A percentile compares a stretch with the other conserved stretches of the same genome.
These are phyloP conservation scores for Drosophila santomea DNA, from an alignment of 1,140 invertebrate species.

Conservation along the genomic window DNA sequence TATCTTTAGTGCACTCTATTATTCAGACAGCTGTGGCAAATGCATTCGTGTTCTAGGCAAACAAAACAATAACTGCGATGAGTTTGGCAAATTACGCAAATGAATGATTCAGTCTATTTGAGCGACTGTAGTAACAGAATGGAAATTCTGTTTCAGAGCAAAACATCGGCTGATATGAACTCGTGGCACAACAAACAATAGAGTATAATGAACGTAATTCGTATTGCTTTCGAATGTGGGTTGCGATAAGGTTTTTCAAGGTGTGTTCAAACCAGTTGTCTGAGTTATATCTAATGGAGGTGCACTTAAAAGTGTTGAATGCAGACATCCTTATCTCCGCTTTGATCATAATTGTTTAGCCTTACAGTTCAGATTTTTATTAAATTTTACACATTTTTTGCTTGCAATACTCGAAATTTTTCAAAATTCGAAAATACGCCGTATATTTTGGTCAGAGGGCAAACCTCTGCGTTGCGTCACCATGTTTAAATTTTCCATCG, in stretches of 20 bases:
- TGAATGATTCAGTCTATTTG: slow-evolving; percentile 23
- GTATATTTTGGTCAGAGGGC: slow-evolving; percentile 15
- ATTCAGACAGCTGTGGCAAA: slow-evolving; percentile 12
- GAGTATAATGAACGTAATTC: background rate
- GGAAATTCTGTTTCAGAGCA: slow-evolving; percentile 4
- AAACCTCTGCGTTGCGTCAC: background rate
- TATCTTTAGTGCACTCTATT: slow-evolving; percentile 31
- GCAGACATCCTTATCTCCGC: background rate
- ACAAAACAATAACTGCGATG: slow-evolving; percentile 22
- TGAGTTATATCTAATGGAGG: background rate
- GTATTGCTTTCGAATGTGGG: background rate
- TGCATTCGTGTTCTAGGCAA: slow-evolving; percentile 23
- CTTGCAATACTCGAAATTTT: slow-evolving; percentile 2
- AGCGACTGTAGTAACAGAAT: slow-evolving; percentile 15
- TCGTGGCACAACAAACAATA: slow-evolving; percentile 3
- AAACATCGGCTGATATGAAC: slow-evolving; percentile 14
- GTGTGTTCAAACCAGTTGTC: slow-evolving; percentile 2
- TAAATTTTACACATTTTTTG: background rate
- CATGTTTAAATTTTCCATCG: background rate
- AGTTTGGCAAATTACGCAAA: slow-evolving; percentile 20
- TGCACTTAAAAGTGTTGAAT: background rate
- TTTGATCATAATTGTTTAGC: background rate
- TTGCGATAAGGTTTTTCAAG: slow-evolving; percentile 22
- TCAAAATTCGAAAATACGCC: slow-evolving; percentile 40
- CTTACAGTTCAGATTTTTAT: slow-evolving; percentile 1